These are phyloP conservation scores for Prosapia bicincta DNA, from an alignment of 2,888 invertebrate genomes.

Conservation along the genomic window DNA sequence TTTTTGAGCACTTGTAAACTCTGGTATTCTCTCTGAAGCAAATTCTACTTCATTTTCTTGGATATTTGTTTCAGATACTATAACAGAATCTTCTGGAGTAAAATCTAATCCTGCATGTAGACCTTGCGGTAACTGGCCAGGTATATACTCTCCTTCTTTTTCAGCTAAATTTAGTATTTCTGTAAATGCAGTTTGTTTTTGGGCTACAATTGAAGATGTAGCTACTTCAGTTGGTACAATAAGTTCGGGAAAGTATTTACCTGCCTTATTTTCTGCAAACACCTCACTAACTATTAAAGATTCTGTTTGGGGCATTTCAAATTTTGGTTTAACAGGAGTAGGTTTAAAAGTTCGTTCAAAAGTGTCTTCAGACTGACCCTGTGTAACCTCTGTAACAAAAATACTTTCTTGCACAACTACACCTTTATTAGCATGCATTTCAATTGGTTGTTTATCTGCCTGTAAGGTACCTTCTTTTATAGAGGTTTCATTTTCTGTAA, in stretches of 20 bases:
- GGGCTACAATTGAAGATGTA: conserved; percentile 59
- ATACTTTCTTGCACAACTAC: conserved; percentile 61
- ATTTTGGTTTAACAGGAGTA: conserved; percentile 54
- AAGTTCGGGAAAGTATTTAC: conserved; percentile 73
- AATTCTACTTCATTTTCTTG: conserved; percentile 66
- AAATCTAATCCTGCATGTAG: conserved; percentile 60
- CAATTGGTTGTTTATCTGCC: conserved; percentile 48
- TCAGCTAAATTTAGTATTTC: conserved; percentile 65
- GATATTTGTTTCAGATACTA: conserved; percentile 53
- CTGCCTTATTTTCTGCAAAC: conserved; percentile 65
- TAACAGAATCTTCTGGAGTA: conserved; percentile 58
- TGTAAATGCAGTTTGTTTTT: conserved; percentile 59
- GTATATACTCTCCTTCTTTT: conserved; percentile 60
- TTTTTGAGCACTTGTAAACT: conserved; percentile 50
- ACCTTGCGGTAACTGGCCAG: conserved; percentile 56
- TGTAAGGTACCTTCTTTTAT: conserved; percentile 59
- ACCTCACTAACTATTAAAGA: conserved; percentile 65
- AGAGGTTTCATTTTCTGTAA: conserved; percentile 59
- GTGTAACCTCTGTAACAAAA: conserved; percentile 61
- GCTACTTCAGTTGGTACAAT: conserved; percentile 78
- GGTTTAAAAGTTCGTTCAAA: conserved; percentile 51
- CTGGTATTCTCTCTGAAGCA: conserved; percentile 46
- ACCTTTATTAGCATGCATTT: conserved; percentile 54
- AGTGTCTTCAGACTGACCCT: conserved; percentile 58
- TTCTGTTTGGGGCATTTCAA: conserved; percentile 61